These are phyloP conservation scores for Glareola pratincola DNA, from an alignment of 2,113 vertebrate species.

Conservation along the genomic window DNA sequence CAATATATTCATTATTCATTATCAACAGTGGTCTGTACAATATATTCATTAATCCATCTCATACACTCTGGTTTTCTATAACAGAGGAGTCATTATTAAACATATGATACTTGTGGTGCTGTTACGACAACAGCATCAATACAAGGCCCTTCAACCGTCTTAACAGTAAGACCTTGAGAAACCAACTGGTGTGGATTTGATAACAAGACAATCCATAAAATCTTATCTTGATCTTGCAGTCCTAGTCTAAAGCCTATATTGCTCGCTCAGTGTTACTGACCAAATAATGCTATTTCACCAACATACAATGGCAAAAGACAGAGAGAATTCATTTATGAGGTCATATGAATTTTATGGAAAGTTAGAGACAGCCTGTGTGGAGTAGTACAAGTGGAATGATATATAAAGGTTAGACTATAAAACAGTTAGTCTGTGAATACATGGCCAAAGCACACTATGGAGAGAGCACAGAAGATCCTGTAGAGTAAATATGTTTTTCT, in stretches of 20 bases:
- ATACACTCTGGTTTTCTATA: neutral
- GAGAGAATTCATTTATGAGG: neutral
- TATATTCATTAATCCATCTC: neutral
- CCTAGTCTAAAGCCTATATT: neutral
- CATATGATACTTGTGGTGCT: neutral
- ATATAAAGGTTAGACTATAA: neutral
- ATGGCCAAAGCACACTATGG: neutral
- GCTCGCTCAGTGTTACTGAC: neutral
- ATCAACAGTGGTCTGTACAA: neutral
- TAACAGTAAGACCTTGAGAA: neutral
- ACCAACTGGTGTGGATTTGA: neutral
- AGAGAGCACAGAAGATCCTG: neutral
- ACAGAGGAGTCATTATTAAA: conserved; percentile 19
- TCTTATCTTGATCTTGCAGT: neutral
- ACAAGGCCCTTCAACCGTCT: neutral
- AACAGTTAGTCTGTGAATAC: neutral
- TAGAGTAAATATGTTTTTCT: neutral
- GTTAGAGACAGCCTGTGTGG: neutral
- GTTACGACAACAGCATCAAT: neutral
- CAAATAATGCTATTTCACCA: neutral
- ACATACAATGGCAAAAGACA: neutral
- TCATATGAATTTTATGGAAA: neutral
- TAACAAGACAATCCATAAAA: neutral
- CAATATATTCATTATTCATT: neutral
- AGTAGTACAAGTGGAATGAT: neutral